These are phyloP conservation scores for Taeniopygia guttata DNA, from an alignment of 2,797 vertebrate genomes.

Conservation along the genomic window DNA sequence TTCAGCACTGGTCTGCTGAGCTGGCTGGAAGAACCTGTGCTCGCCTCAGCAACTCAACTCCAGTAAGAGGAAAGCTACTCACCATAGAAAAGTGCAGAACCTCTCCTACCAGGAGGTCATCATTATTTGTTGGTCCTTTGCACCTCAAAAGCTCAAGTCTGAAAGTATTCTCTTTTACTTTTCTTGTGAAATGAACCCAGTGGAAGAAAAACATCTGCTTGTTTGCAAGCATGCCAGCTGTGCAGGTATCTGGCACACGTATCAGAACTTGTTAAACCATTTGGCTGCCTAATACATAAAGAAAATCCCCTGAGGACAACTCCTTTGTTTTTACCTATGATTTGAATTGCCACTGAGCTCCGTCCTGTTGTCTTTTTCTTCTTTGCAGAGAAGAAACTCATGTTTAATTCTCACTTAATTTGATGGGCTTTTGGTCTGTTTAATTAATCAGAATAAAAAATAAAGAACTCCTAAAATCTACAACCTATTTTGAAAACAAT, in stretches of 20 bases:
- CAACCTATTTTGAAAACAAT: neutral
- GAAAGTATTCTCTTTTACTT: neutral
- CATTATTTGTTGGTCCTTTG: neutral
- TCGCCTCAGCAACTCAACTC: neutral
- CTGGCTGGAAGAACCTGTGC: neutral
- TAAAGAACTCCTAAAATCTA: neutral
- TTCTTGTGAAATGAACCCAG: neutral
- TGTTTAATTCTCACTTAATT: neutral
- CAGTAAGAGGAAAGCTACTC: neutral
- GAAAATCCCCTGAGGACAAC: neutral
- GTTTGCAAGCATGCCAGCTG: neutral
- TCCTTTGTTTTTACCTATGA: neutral
- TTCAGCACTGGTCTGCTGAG: neutral
- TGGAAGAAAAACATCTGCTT: neutral
- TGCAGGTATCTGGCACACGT: slow-evolving; percentile 4
- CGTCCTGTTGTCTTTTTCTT: neutral
- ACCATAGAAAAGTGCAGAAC: fast-evolving
- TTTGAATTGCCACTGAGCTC: neutral
- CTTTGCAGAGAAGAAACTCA: neutral
- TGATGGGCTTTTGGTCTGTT: neutral
- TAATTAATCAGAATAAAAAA: neutral
- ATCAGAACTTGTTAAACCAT: slow-evolving; percentile 36
- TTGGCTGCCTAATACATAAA: neutral
- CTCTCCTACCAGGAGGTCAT: neutral
- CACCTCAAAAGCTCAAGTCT: neutral